Conservation (phyloP, 2,797 vertebrate genomes). For the Anomalospiza imberbis region DNA sequence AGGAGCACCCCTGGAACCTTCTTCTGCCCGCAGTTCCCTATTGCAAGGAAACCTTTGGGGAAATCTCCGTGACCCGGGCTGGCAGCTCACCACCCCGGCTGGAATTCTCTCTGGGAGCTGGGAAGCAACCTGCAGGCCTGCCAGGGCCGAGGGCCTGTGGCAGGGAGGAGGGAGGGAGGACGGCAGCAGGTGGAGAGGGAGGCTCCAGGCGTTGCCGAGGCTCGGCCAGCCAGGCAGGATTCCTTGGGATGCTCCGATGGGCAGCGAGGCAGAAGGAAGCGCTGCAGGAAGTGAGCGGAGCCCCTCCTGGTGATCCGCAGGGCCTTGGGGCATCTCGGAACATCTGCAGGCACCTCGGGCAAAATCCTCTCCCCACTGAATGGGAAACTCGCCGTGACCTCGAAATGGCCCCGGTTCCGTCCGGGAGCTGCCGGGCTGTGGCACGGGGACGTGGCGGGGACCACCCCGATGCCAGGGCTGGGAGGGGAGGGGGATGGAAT, state of each 20-base stretch:
- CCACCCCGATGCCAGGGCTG: no score
- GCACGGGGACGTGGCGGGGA: fast-evolving
- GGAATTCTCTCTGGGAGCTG: background rate
- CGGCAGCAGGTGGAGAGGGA: background rate
- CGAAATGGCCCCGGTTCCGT: fast-evolving
- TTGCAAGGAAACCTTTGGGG: background rate
- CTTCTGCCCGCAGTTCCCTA: no score
- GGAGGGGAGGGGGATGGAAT: no score
- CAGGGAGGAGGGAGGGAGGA: background rate
- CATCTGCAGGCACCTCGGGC: constrained; percentile 46
- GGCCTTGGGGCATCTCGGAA: constrained; percentile 30
- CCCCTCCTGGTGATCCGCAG: background rate
- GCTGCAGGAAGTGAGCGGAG: background rate
- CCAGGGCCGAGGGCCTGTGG: no score
- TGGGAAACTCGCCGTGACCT: background rate
- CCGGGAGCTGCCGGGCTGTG: fast-evolving
- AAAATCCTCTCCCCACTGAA: background rate
- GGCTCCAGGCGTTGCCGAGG: background rate
- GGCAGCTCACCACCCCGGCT: fast-evolving
- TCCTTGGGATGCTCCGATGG: background rate
- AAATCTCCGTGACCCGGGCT: fast-evolving
- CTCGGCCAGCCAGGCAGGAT: background rate
- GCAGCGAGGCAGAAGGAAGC: background rate
- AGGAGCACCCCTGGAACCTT: no score
- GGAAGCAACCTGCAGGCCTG: no score